Percentiles rank a stretch among this genome's conserved stretches.
phyloP scores from a whole-genome alignment of 2,888 invertebrate genomes.

The Patella pellucida region DNA sequence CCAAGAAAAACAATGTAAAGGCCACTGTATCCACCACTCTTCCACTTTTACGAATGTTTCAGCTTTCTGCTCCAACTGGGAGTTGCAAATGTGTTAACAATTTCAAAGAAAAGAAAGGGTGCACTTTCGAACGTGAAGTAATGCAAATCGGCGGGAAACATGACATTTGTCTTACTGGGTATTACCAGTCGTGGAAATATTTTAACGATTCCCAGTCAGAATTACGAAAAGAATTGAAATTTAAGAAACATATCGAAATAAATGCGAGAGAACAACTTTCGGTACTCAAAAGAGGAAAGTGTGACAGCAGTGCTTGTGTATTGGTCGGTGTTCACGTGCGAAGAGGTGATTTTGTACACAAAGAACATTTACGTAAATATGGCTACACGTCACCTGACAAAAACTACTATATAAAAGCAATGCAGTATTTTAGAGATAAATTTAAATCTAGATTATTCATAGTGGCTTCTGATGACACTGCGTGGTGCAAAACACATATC shows the following conservation, averaged over 20 bases:
- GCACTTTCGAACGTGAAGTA: slow-evolving; percentile 17
- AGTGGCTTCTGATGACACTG: slow-evolving; percentile 32
- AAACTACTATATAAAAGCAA: slow-evolving; percentile 29
- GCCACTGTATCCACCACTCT: background rate
- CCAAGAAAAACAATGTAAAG: slow-evolving; percentile 11
- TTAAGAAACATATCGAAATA: slow-evolving; percentile 13
- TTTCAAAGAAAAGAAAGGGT: slow-evolving; percentile 21
- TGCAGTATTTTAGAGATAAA: slow-evolving; percentile 25
- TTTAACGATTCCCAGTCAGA: slow-evolving; percentile 23
- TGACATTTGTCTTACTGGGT: slow-evolving; percentile 21
- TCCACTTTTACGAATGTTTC: background rate
- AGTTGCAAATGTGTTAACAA: background rate
- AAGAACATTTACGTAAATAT: background rate
- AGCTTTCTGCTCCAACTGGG: background rate
- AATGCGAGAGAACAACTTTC: slow-evolving; percentile 20
- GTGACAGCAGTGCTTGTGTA: background rate
- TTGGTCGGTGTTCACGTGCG: slow-evolving; percentile 35
- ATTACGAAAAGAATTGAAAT: slow-evolving; percentile 29
- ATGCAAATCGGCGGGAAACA: slow-evolving; percentile 11
- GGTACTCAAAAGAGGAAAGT: background rate
- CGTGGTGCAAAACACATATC: slow-evolving; percentile 29
- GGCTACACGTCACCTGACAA: slow-evolving; percentile 32
- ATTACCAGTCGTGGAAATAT: slow-evolving; percentile 40
- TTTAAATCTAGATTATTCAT: slow-evolving; percentile 28
- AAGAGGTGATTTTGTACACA: slow-evolving; percentile 31